Base-by-base conservation (phyloP, 2,888 invertebrate species). In the Cheilosia vulpina region DNA sequence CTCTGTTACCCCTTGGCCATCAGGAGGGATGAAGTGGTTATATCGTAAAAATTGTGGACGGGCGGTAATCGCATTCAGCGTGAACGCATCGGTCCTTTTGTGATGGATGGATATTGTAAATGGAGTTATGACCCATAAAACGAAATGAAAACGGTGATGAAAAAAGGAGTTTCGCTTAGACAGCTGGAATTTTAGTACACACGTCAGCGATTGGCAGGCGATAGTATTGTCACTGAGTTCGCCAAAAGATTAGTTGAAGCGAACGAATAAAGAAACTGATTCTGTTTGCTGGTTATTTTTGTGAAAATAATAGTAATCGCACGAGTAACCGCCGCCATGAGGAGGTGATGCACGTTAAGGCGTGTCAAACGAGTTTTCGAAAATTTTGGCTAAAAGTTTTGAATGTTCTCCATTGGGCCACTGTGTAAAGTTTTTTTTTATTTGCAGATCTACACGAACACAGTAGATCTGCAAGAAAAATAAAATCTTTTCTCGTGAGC, bases 91-190 rank as follows among this genome's bases (percentile, higher is more conserved):
- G 62, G 63, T 27, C 84, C 79, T 69, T 68, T 17, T 71, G 41
- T 84, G 84, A 84, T 83, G 68, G 63, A 83, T 84, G 75, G 73
- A 53, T 19, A 53, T 75, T 55, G 41, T 5, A 58, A 76, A 71
- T 71, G 53, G 71, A 71, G 80, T 84, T 80, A 80, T 75, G 79
- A 71, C 53, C 58, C 84, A 84, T 84, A 84, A 84, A 84, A 84
- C 41, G 45, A 24, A 58, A 79, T 47, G 53, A 53, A 21, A 19
- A 57, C 21, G 31, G 45, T 24, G 21, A 66, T 13, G 69, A 71
- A 50, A 58, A 68, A 58, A 43, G 27, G 24, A 50, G 38, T 24
- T 71, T 41, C 41, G 71, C 47, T 50, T 50, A 60, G 71, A 17
- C 50, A 17, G 60, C 52, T 34, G 6, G 60, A 38, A 15, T 71